These are phyloP conservation scores for Eurystomus gularis DNA, from an alignment of 2,113 vertebrate genomes.

Conservation along the genomic window DNA sequence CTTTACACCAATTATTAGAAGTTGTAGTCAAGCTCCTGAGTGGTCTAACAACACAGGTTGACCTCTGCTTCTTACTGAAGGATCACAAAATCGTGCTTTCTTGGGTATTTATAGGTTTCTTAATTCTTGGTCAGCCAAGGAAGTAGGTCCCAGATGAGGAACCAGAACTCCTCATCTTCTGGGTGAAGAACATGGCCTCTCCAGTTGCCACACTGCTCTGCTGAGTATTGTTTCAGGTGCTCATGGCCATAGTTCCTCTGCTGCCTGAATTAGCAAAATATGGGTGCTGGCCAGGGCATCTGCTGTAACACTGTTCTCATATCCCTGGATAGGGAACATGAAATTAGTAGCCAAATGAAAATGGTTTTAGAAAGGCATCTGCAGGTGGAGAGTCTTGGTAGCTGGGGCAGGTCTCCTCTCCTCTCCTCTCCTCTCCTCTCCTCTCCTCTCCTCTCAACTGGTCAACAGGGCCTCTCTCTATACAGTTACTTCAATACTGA, in stretches of 20 bases:
- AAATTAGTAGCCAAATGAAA: neutral
- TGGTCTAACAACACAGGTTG: neutral
- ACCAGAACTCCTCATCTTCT: neutral
- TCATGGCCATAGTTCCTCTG: accelerated
- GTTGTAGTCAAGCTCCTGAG: neutral
- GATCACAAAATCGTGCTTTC: neutral
- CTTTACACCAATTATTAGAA: conserved; percentile 64
- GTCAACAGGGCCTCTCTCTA: neutral
- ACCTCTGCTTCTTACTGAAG: neutral
- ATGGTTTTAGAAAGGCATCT: neutral
- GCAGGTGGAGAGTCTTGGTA: neutral
- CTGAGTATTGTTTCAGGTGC: neutral
- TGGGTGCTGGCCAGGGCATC: neutral
- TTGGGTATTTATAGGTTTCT: neutral
- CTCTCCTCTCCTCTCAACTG: too few relatives aligned
- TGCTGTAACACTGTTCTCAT: neutral
- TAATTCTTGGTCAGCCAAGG: neutral
- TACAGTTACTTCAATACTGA: neutral
- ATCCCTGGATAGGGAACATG: neutral
- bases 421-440: too few relatives aligned
- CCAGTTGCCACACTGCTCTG: neutral
- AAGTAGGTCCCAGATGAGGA: neutral
- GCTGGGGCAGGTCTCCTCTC: too few relatives aligned
- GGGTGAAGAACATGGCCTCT: neutral
- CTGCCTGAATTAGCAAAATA: neutral